Evolutionary conservation across 2,113 vertebrate species (phyloP).

Genomic region (Mola mola): DNA sequence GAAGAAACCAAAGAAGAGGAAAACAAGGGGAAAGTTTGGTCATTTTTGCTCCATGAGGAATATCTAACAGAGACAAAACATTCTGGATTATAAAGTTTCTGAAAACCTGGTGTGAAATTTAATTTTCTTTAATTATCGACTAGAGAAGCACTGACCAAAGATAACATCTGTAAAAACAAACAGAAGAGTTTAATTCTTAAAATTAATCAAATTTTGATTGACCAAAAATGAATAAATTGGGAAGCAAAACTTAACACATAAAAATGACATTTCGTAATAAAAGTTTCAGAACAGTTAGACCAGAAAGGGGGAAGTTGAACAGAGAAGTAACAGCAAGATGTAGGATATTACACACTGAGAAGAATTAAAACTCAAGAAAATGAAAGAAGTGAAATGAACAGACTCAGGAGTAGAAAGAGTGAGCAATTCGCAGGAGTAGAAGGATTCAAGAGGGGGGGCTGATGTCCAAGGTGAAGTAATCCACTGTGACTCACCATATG

Average conservation of each 20-base stretch:
- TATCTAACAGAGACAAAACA: background rate
- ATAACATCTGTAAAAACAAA: no score
- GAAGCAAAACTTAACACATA: no score
- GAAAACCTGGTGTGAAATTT: background rate
- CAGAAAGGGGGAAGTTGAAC: conserved; percentile 5
- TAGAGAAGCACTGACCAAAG: background rate
- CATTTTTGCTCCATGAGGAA: background rate
- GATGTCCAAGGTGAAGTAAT: conserved; percentile 43
- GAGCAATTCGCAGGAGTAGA: background rate
- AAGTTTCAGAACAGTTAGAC: background rate
- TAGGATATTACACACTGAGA: conserved; percentile 17
- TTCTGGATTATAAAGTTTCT: conserved; percentile 7
- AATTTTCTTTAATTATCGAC: background rate
- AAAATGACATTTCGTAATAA: no score
- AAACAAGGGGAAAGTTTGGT: background rate
- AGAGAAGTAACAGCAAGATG: conserved; percentile 7
- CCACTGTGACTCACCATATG: conserved; percentile 79
- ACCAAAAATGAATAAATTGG: no score
- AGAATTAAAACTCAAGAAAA: conserved; percentile 28
- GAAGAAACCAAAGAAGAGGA: background rate
- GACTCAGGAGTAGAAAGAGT: conserved; percentile 8
- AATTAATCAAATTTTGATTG: no score
- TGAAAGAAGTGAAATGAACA: conserved; percentile 44
- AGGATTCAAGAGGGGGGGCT: conserved; percentile 1
- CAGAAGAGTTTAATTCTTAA: no score